phyloP scores from a whole-genome alignment of 2,797 vertebrate species.

The Hybognathus amarus region DNA sequence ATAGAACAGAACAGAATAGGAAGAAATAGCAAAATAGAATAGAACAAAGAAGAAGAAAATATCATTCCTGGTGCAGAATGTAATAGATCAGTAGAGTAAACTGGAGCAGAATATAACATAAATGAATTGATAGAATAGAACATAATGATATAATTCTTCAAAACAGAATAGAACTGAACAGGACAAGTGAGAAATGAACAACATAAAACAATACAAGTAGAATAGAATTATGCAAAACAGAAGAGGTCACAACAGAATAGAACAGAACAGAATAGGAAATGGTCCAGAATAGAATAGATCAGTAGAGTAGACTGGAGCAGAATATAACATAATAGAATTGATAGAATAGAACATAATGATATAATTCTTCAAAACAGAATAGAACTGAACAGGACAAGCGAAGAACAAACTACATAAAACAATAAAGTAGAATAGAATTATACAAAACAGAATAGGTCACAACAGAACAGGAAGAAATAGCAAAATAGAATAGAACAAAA shows the following conservation, averaged over 20 bases:
- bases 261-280: too few species aligned
- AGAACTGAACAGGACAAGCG: neutral
- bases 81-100: neutral
- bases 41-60: too few species aligned
- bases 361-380: too few species aligned
- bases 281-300: neutral
- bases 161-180: neutral
- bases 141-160: neutral
- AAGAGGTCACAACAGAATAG: neutral
- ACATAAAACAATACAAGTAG: neutral
- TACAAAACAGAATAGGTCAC: too few species aligned
- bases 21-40: too few species aligned
- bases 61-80: neutral
- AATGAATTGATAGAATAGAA: too few species aligned
- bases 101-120: neutral
- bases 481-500: neutral
- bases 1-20: neutral
- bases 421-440: too few species aligned
- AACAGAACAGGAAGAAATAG: neutral
- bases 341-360: neutral
- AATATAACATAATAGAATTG: too few species aligned
- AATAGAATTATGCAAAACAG: neutral
- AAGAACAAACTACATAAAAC: too few species aligned
- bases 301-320: neutral
- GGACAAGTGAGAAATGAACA: neutral